Percentiles rank a stretch among this genome's conserved stretches.
Evolutionary conservation across 1,140 invertebrate genomes (phyloP).

Genomic region (Homalodisca vitripennis): DNA sequence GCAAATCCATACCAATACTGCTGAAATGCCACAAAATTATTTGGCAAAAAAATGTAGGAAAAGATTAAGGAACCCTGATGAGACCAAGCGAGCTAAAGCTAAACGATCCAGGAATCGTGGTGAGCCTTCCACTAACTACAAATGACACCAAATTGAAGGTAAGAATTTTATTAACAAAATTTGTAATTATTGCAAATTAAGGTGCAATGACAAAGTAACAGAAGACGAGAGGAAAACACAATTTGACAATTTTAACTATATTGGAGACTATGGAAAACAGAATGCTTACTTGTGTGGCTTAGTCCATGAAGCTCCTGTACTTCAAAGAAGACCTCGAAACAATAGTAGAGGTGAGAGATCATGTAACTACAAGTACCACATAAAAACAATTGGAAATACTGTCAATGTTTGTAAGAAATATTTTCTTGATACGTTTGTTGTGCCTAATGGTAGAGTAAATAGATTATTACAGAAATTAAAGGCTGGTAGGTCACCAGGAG

Average conservation of each 20-base stretch:
- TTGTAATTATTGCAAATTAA: background rate
- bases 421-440: conserved; percentile 33
- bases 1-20: no score
- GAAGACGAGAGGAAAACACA: background rate
- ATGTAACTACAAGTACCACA: conserved; percentile 7
- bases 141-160: background rate
- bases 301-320: background rate
- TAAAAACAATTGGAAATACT: conserved; percentile 11
- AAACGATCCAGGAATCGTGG: background rate
- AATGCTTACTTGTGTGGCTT: conserved; percentile 15
- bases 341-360: background rate
- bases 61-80: conserved; percentile 2
- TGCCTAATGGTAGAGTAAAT: conserved; percentile 27
- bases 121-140: conserved; percentile 14
- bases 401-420: conserved; percentile 33
- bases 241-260: background rate
- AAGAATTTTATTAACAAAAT: background rate
- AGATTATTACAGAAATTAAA: conserved; percentile 29
- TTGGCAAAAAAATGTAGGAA: background rate
- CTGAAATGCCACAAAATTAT: no score
- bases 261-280: background rate
- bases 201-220: no score
- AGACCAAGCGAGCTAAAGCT: background rate
- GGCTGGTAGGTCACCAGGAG: conserved; percentile 23
- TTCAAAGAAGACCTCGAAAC: background rate